phyloP scores from a whole-genome alignment of 2,888 invertebrate genomes.

The Galerucella calmariensis region DNA sequence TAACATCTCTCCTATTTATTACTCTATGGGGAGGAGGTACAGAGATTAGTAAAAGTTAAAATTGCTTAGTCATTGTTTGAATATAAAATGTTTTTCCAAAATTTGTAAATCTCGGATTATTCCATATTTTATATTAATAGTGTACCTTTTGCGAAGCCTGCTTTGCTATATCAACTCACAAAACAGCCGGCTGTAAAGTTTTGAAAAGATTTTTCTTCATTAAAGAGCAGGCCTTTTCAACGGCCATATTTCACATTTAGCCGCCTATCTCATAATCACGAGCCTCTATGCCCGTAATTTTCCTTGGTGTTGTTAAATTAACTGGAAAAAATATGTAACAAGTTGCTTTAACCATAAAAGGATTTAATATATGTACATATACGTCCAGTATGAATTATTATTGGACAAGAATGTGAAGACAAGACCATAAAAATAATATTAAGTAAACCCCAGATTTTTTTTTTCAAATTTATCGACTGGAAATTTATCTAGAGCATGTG shows the following conservation, averaged over 20 bases:
- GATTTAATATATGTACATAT: neutral
- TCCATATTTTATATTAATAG: slow-evolving; percentile 2
- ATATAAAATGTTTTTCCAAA: too few species aligned
- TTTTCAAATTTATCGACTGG: slow-evolving; percentile 3
- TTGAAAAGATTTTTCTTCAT: slow-evolving; percentile 17
- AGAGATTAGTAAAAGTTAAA: too few species aligned
- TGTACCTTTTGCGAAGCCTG: neutral
- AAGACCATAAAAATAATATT: slow-evolving; percentile 29
- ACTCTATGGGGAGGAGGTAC: too few species aligned
- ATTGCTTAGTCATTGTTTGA: too few species aligned
- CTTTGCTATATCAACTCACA: neutral
- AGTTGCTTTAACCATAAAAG: slow-evolving; percentile 24
- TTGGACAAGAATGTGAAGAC: slow-evolving; percentile 26
- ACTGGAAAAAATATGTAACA: slow-evolving; percentile 33
- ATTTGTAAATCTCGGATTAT: neutral
- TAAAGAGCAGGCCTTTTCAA: slow-evolving; percentile 11
- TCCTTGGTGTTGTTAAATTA: slow-evolving; percentile 26
- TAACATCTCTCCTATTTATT: too few species aligned
- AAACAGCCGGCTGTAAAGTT: slow-evolving; percentile 5
- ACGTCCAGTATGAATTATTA: slow-evolving; percentile 28
- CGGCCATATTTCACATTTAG: slow-evolving; percentile 21
- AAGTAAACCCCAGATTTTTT: slow-evolving; percentile 21
- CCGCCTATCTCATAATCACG: slow-evolving; percentile 24
- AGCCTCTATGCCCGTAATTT: slow-evolving; percentile 20
- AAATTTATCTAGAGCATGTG: slow-evolving; percentile 26